Conservation (phyloP, 2,797 vertebrate species). For the Picus viridis region DNA sequence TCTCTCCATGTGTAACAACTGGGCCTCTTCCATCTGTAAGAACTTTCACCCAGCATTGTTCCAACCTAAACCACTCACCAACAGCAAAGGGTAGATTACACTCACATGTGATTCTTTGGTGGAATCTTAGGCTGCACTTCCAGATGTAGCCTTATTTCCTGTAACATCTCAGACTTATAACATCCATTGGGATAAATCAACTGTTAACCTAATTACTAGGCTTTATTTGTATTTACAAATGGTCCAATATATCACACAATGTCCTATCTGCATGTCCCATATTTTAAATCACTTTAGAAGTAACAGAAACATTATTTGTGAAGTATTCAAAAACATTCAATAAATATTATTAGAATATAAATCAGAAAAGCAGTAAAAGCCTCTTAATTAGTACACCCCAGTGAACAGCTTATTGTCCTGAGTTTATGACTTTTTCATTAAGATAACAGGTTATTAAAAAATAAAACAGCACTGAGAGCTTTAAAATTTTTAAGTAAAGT, state of each 20-base stretch:
- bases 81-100: neutral
- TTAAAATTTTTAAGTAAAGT: neutral
- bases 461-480: neutral
- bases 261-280: neutral
- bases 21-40: neutral
- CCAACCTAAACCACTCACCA: neutral
- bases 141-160: neutral
- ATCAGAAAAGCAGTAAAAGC: constrained; percentile 24
- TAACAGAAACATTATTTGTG: neutral
- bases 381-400: constrained; percentile 25
- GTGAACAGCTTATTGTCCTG: constrained; percentile 12
- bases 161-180: neutral
- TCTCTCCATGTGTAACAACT: neutral
- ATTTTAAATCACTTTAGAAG: neutral
- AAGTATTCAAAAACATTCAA: constrained; percentile 4
- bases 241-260: neutral
- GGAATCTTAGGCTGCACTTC: neutral
- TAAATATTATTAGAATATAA: constrained; percentile 25
- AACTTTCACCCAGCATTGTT: neutral
- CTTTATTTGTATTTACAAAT: constrained; percentile 2
- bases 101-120: neutral
- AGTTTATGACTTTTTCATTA: constrained; percentile 28
- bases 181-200: neutral
- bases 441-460: neutral
- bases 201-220: neutral